Percentiles rank a stretch among this genome's conserved stretches.
These are phyloP conservation scores for Salvelinus sp. DNA, from an alignment of 2,113 vertebrate species.

Conservation along the genomic window DNA sequence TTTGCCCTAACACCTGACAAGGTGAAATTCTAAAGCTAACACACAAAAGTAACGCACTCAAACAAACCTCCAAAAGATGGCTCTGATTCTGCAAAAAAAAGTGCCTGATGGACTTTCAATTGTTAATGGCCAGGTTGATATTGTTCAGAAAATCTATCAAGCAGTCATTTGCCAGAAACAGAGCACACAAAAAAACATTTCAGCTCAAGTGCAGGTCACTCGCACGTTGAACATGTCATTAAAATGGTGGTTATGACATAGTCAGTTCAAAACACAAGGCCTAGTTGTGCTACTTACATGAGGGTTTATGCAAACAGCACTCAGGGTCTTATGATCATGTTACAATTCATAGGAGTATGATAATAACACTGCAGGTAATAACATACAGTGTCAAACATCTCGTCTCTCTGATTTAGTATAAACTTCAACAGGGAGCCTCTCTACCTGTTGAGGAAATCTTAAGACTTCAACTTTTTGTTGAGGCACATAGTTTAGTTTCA, in stretches of 20 bases:
- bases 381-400: slow-evolving; percentile 64
- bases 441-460: slow-evolving; percentile 99
- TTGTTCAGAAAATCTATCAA: slow-evolving; percentile 55
- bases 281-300: slow-evolving; percentile 86
- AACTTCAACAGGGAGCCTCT: slow-evolving; percentile 98
- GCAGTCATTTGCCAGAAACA: slow-evolving; percentile 83
- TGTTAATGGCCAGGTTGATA: slow-evolving; percentile 91
- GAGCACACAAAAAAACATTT: slow-evolving; percentile 71
- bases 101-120: slow-evolving; percentile 73
- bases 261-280: slow-evolving; percentile 83
- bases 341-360: slow-evolving; percentile 60
- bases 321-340: slow-evolving; percentile 85
- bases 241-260: slow-evolving; percentile 82
- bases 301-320: slow-evolving; percentile 95
- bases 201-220: slow-evolving; percentile 94
- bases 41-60: slow-evolving; percentile 80
- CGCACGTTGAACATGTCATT: slow-evolving; percentile 87
- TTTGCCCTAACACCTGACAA: slow-evolving; percentile 69
- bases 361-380: slow-evolving; percentile 66
- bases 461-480: slow-evolving; percentile 96
- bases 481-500: slow-evolving; percentile 87
- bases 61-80: slow-evolving; percentile 84
- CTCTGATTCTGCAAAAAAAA: slow-evolving; percentile 84
- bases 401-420: slow-evolving; percentile 76
- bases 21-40: slow-evolving; percentile 84